Evolutionary conservation across 1,140 invertebrate genomes (phyloP).

Genomic region (Cheumatopsyche charites): DNA sequence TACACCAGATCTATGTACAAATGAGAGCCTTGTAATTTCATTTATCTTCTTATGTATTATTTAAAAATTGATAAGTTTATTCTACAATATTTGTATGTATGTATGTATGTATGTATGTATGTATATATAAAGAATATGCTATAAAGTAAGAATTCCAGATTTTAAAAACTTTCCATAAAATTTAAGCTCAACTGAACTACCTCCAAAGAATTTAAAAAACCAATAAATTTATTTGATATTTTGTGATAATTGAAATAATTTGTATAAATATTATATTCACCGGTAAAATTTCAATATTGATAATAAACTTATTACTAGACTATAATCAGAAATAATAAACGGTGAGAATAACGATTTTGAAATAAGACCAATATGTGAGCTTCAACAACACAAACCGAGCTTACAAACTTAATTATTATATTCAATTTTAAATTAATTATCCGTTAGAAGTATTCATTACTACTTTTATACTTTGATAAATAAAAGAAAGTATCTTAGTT

Average conservation of each 20-base stretch:
- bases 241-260: too few species aligned
- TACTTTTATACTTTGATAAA: constrained; percentile 21
- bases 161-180: not conserved
- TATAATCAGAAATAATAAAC: too few species aligned
- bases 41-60: not conserved
- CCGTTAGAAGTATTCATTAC: not conserved
- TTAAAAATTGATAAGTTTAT: too few species aligned
- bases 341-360: not conserved
- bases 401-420: not conserved
- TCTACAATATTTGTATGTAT: not conserved
- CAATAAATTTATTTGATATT: too few species aligned
- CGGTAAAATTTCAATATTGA: too few species aligned
- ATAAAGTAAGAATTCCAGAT: not conserved
- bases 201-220: not conserved
- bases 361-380: constrained; percentile 12
- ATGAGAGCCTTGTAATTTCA: not conserved
- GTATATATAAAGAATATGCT: not conserved
- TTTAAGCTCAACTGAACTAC: constrained; percentile 2
- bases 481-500: not conserved
- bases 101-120: not conserved
- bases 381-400: constrained; percentile 15
- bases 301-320: too few species aligned
- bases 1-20: not conserved
- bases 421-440: too few species aligned
- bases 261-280: too few species aligned